Percentiles rank a stretch among this genome's conserved stretches.
phyloP scores from a whole-genome alignment of 2,113 vertebrate genomes.

The Oryzias melastigma region DNA sequence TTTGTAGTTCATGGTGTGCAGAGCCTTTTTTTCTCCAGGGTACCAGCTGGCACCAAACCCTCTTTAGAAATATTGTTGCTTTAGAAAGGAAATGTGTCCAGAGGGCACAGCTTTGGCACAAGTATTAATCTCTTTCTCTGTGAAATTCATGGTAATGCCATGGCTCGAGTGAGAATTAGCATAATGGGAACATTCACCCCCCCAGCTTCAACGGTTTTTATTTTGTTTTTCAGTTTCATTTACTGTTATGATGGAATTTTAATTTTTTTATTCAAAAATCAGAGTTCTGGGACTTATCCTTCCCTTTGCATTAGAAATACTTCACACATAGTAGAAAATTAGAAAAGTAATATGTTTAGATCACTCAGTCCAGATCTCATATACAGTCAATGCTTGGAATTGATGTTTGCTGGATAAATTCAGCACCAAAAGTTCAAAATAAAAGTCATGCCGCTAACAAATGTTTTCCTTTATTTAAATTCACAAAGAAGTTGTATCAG shows the following conservation, averaged over 20 bases:
- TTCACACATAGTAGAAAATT: too few relatives aligned
- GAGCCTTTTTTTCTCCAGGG: constrained; percentile 59
- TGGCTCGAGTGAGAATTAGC: constrained; percentile 39
- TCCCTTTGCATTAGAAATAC: too few relatives aligned
- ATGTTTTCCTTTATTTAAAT: too few relatives aligned
- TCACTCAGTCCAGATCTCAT: too few relatives aligned
- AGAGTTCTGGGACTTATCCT: too few relatives aligned
- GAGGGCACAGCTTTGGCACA: constrained; percentile 30
- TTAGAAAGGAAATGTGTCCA: constrained; percentile 51
- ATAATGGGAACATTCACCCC: constrained; percentile 45
- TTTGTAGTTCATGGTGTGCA: constrained; percentile 33
- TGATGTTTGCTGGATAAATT: too few relatives aligned
- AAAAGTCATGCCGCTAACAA: too few relatives aligned
- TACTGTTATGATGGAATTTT: constrained; percentile 9
- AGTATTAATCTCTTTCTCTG: constrained; percentile 58
- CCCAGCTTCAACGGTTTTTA: constrained; percentile 3
- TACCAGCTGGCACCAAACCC: constrained; percentile 46
- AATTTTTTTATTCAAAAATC: too few relatives aligned
- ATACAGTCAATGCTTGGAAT: too few relatives aligned
- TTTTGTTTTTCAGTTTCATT: constrained; percentile 13
- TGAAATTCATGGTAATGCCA: constrained; percentile 33
- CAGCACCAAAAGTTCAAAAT: too few relatives aligned
- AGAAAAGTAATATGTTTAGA: too few relatives aligned
- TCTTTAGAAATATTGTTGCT: constrained; percentile 59
- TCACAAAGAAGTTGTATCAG: too few relatives aligned